Percentiles rank a stretch among this genome's conserved stretches.
These are phyloP conservation scores for Calosoma granatense DNA, from an alignment of 1,140 invertebrate species.

Conservation along the genomic window DNA sequence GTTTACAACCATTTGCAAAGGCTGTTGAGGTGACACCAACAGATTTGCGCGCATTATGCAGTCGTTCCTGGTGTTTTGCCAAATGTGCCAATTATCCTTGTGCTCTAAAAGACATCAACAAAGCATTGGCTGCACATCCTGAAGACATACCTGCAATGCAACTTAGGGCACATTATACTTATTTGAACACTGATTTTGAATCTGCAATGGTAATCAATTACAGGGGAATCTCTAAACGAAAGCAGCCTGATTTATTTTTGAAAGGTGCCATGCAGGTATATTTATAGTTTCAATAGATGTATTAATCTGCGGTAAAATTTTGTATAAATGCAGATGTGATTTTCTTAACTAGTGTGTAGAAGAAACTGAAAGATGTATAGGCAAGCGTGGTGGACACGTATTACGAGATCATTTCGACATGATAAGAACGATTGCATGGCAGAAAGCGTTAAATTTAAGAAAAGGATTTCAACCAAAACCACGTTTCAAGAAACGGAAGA, in stretches of 20 bases:
- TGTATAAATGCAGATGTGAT: background rate
- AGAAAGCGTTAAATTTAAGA: conserved; percentile 17
- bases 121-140: conserved; percentile 37
- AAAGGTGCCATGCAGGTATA: conserved; percentile 38
- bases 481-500: background rate
- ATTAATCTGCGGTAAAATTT: background rate
- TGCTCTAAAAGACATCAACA: conserved; percentile 39
- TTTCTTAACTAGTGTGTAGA: conserved; percentile 21
- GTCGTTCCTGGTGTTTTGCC: conserved; percentile 37
- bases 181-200: conserved; percentile 44
- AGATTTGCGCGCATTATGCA: conserved; percentile 38
- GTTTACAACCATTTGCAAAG: conserved; percentile 35
- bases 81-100: conserved; percentile 39
- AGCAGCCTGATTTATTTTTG: conserved; percentile 41
- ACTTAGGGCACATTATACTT: conserved; percentile 42
- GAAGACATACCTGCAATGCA: conserved; percentile 37
- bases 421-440: conserved; percentile 31
- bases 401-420: conserved; percentile 32
- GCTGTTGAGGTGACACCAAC: conserved; percentile 36
- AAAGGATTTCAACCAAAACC: background rate
- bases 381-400: conserved; percentile 25
- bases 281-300: background rate
- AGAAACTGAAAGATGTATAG: conserved; percentile 29
- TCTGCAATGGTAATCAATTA: conserved; percentile 41
- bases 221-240: conserved; percentile 33